A percentile compares a stretch with the other conserved stretches of the same genome.
Conservation (phyloP, 1,140 invertebrate species). For the Drosophila littoralis region DNA sequence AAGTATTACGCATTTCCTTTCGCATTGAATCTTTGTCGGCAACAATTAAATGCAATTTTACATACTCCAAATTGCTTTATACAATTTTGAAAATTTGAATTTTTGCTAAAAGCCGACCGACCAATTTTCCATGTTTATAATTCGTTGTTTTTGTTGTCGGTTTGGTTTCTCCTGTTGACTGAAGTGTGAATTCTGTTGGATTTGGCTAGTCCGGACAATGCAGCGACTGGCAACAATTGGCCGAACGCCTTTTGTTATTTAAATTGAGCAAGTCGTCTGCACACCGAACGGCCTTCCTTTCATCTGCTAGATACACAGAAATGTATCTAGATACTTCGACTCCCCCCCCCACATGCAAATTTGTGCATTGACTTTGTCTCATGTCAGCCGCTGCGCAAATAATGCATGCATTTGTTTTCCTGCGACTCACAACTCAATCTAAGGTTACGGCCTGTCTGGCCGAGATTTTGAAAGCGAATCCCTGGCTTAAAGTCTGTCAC, state of each 20-base stretch:
- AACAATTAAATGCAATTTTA: constrained; percentile 82
- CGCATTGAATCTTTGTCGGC: constrained; percentile 66
- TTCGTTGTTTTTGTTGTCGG: constrained; percentile 47
- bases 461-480: no score
- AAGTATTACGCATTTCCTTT: constrained; percentile 57
- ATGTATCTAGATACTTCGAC: background rate
- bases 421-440: constrained; percentile 1
- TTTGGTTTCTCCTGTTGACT: constrained; percentile 54
- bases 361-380: constrained; percentile 71
- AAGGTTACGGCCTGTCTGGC: no score
- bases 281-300: constrained; percentile 10
- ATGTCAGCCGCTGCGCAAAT: constrained; percentile 52
- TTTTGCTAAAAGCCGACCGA: constrained; percentile 45
- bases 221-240: constrained; percentile 68
- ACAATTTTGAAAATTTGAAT: constrained; percentile 72
- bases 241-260: constrained; percentile 76
- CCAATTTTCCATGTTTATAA: constrained; percentile 44
- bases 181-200: constrained; percentile 74
- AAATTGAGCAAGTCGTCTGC: constrained; percentile 62
- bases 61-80: constrained; percentile 79
- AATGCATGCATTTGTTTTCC: constrained; percentile 52
- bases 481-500: no score
- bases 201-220: constrained; percentile 26
- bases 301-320: background rate
- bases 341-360: constrained; percentile 57